Evolutionary conservation across 2,797 vertebrate species (phyloP).

Genomic region (Chelonia mydas): DNA sequence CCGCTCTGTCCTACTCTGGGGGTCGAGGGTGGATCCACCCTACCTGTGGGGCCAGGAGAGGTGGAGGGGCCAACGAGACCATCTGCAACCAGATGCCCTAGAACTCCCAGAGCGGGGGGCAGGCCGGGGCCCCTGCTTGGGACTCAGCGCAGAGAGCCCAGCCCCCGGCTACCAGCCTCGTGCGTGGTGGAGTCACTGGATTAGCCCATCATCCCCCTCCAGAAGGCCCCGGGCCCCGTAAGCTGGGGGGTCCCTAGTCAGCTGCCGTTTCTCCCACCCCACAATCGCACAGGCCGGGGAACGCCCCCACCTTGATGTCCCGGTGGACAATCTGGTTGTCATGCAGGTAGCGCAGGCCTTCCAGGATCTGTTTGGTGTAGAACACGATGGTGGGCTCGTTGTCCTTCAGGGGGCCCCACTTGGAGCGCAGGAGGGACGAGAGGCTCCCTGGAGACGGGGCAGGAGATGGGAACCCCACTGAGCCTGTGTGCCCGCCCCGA

Average conservation of each 20-base stretch:
- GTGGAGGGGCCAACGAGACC: no score
- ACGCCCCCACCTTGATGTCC: constrained; percentile 89
- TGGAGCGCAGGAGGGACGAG: constrained; percentile 91
- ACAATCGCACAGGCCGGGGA: background rate
- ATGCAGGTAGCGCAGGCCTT: constrained; percentile 92
- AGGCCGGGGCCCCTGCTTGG: background rate
- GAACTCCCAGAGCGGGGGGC: background rate
- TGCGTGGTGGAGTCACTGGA: rapidly evolving
- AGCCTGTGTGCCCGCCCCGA: background rate
- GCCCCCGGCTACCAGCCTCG: background rate
- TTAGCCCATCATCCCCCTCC: background rate
- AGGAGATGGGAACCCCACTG: background rate
- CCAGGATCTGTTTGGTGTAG: constrained; percentile 94
- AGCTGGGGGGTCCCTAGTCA: background rate
- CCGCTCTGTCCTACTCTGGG: no score
- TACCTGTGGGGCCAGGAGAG: background rate
- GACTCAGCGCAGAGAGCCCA: background rate
- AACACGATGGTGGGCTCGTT: constrained; percentile 92
- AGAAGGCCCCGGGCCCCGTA: background rate
- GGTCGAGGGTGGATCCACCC: background rate
- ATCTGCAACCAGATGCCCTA: background rate
- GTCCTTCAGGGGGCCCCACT: constrained; percentile 94
- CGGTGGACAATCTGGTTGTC: constrained; percentile 94
- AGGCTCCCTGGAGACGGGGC: constrained; percentile 84
- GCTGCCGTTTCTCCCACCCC: no score